A percentile compares a stretch with the other conserved stretches of the same genome.
Evolutionary conservation across 2,113 vertebrate species (phyloP).

Genomic region (Ellobius talpinus): DNA sequence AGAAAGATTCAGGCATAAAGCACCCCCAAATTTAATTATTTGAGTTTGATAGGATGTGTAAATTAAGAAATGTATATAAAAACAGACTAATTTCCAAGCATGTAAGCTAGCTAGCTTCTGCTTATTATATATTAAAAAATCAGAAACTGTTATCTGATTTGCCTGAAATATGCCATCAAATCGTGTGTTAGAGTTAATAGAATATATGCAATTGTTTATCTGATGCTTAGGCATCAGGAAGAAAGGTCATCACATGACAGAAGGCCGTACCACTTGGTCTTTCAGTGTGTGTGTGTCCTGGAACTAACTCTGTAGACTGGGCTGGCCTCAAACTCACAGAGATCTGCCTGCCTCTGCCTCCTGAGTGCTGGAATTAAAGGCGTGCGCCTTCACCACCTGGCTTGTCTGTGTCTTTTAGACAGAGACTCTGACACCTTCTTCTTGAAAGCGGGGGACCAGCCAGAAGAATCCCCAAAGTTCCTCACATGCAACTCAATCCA

Average conservation of each 20-base stretch:
- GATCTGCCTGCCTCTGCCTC: too few species aligned
- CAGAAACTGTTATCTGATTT: not conserved
- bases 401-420: not conserved
- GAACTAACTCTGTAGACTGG: too few species aligned
- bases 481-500: not conserved
- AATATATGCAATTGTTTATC: not conserved
- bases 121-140: not conserved
- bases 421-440: not conserved
- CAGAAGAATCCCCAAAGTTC: not conserved
- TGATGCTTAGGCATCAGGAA: not conserved
- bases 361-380: too few species aligned
- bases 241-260: not conserved
- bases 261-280: not conserved
- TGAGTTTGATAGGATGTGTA: not conserved
- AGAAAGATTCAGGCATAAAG: slow-evolving; percentile 30
- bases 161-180: slow-evolving; percentile 21
- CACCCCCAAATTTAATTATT: slow-evolving; percentile 24
- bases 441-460: not conserved
- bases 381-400: too few species aligned
- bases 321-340: too few species aligned
- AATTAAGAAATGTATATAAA: slow-evolving; percentile 32
- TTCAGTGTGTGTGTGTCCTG: not conserved
- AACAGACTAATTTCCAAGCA: not conserved
- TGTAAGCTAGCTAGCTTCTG: not conserved
- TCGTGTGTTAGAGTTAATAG: not conserved